Conservation (phyloP, 2,888 invertebrate genomes). For the Lottia scabra region DNA sequence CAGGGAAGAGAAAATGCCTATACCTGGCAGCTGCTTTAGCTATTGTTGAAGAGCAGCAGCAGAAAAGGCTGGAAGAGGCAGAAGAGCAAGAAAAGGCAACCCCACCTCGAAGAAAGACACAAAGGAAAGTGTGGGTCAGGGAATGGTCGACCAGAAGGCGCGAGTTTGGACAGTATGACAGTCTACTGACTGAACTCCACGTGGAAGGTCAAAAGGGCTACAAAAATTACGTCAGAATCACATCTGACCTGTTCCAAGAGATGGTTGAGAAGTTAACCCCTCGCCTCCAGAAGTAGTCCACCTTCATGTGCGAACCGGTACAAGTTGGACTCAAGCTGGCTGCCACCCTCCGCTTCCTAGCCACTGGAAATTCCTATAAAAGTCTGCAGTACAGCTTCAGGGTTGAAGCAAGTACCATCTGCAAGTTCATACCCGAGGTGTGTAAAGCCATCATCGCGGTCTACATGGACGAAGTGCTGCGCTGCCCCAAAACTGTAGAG, state of each 20-base stretch:
- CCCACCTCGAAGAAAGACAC: no score
- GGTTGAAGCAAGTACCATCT: constrained; percentile 24
- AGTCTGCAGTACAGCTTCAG: background rate
- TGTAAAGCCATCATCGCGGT: constrained; percentile 25
- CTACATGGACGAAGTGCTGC: constrained; percentile 15
- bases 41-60: no score
- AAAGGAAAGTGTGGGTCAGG: no score
- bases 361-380: background rate
- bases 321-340: constrained; percentile 22
- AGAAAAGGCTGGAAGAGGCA: no score
- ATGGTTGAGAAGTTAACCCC: no score
- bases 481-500: constrained; percentile 15
- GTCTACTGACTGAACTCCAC: no score
- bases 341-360: background rate
- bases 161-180: no score
- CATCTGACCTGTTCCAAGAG: no score
- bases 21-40: background rate
- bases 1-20: background rate
- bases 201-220: no score
- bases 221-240: no score
- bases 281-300: constrained; percentile 9
- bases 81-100: no score
- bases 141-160: no score
- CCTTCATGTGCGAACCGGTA: background rate
- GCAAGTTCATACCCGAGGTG: constrained; percentile 16